Conservation (phyloP, 35 echinoderm and acorn worm species). For the Ophioderma brevispina region DNA sequence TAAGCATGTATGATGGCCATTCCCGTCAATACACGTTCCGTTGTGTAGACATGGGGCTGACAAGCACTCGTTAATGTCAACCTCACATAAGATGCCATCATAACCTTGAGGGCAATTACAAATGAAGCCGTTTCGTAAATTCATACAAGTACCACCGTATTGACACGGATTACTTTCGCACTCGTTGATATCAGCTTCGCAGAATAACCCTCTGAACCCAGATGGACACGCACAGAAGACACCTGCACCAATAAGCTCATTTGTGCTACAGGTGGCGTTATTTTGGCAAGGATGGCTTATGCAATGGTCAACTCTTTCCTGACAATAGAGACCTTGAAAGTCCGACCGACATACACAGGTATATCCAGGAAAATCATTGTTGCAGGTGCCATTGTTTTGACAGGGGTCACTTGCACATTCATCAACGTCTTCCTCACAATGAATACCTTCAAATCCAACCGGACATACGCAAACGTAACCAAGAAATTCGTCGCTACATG, state of each 20-base stretch:
- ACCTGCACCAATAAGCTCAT: conserved; percentile 8
- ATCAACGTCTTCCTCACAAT: conserved; percentile 44
- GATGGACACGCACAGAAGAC: conserved; percentile 53
- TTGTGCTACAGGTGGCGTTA: conserved; percentile 38
- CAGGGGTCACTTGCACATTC: conserved; percentile 61
- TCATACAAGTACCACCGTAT: conserved; percentile 49
- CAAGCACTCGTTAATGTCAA: conserved; percentile 47
- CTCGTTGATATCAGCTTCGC: conserved; percentile 61
- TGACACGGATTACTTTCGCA: conserved; percentile 70
- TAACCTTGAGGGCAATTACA: conserved; percentile 58
- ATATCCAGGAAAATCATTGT: neutral
- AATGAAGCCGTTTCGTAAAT: conserved; percentile 24
- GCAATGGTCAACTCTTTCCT: conserved; percentile 5
- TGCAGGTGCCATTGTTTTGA: conserved; percentile 29
- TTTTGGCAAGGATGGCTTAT: conserved; percentile 19
- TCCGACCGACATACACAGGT: conserved; percentile 27
- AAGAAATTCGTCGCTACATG: conserved; percentile 50
- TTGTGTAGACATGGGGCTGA: conserved; percentile 60
- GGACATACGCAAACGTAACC: conserved; percentile 44
- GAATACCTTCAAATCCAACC: conserved; percentile 46
- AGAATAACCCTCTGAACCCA: conserved; percentile 51
- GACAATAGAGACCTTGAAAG: conserved; percentile 29
- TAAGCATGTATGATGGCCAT: conserved; percentile 54
- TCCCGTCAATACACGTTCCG: conserved; percentile 72
- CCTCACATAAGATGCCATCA: conserved; percentile 44